Conservation (phyloP, 1,140 invertebrate genomes). For the Nilaparvata lugens region DNA sequence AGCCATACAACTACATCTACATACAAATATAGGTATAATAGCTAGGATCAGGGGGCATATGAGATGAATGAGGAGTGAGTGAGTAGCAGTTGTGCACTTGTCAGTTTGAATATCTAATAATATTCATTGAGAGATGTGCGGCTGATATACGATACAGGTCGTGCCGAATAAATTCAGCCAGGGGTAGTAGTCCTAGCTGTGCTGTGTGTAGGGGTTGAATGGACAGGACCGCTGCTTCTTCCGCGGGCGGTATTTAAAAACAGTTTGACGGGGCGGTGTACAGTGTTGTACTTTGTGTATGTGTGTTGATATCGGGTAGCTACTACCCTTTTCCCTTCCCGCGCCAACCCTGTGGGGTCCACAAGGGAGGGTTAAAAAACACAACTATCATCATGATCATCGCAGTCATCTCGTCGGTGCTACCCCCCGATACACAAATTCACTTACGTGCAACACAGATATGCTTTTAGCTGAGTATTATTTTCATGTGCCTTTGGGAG, state of each 20-base stretch:
- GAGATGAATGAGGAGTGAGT: too few relatives aligned
- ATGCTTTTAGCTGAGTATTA: conserved; percentile 30
- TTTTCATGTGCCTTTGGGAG: conserved; percentile 18
- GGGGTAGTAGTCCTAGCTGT: background rate
- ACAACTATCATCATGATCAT: conserved; percentile 1
- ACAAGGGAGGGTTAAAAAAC: background rate
- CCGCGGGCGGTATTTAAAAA: background rate
- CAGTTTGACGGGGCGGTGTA: background rate
- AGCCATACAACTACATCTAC: too few relatives aligned
- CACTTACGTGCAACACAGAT: conserved; percentile 32
- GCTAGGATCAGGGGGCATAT: too few relatives aligned
- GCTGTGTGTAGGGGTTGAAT: background rate
- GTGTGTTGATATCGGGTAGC: background rate
- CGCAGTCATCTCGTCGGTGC: background rate
- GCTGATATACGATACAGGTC: too few relatives aligned
- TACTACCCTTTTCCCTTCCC: background rate
- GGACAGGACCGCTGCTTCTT: background rate
- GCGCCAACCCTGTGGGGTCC: background rate
- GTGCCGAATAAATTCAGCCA: too few relatives aligned
- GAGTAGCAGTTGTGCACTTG: too few relatives aligned
- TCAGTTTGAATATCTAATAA: too few relatives aligned
- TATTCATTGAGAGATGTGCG: too few relatives aligned
- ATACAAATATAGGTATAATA: too few relatives aligned
- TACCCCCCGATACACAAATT: conserved; percentile 25
- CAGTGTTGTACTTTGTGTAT: background rate